Evolutionary conservation across 2,113 vertebrate species (phyloP), one percentile per base, ranked within the genome.

Genomic region (Puffinus mauretanicus): DNA sequence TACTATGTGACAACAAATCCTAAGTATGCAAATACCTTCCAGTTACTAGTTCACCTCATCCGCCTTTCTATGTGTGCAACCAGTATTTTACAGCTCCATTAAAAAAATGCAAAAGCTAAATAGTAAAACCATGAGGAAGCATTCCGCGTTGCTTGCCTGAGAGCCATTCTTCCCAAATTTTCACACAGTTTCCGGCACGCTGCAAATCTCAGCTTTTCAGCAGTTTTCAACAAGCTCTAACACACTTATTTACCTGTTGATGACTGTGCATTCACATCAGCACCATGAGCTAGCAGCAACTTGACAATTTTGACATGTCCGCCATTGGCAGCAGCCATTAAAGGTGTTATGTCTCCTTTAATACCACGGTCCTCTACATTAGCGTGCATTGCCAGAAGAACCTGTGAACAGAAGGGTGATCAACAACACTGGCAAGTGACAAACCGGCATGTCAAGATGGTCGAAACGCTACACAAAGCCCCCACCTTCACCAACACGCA

Each of bases 261-360:
- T 67, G 99, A 99, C 96, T 99, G 99, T 82, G 99, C 99, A 14
- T 99, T 99, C 83, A 99, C 99, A 86, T 99, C 99, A 55, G 99
- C 99, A 93, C 99, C 99, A 21, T 99, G 99, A 97, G 99, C 99
- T 93, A 99, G 98, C 96, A 99, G 99, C 98, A 99, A 97, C 97
- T 99, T 99, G 95, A 99, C 99, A 40, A 99, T 99, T 98, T 99
- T 99, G 93, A 99, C 99, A 20, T 99, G 99, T 80, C 99, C 99
- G 16, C 99, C 99, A 27, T 99, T 99, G 97, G 99, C 99, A 96
- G 99, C 99, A 95, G 99, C 99, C 99, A 99, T 99, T 10, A 99
- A 98, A 94, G 99, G 99, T 11, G 99, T 99, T 95, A 99, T 99
- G 97, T 99, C 99, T 90, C 99, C 99, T 96, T 99, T 99, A 97